Evolutionary conservation across 23 tunicate genomes (phyloP).

Genomic region (Trididemnum nubilum): DNA sequence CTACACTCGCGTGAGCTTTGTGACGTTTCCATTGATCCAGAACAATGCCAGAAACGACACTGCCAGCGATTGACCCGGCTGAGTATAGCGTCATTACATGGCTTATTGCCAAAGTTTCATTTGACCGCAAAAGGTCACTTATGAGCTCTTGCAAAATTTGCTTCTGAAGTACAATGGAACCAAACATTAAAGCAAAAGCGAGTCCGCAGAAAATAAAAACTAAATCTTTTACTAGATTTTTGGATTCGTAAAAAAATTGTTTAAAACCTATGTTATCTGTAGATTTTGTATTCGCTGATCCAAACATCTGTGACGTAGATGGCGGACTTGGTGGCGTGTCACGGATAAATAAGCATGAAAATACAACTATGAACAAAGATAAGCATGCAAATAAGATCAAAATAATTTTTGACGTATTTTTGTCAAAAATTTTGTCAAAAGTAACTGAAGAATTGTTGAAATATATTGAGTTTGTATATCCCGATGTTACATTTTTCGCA

Average conservation of each 20-base stretch:
- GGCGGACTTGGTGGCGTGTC: not conserved
- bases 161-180: not conserved
- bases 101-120: not conserved
- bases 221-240: not conserved
- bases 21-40: not conserved
- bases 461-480: constrained; percentile 56
- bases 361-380: not conserved
- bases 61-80: not conserved
- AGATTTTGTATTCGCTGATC: not conserved
- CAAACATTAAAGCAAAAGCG: not conserved
- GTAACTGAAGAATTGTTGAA: not conserved
- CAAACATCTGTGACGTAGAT: not conserved
- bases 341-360: not conserved
- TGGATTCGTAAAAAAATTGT: not conserved
- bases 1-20: not conserved
- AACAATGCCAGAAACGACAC: constrained; percentile 7
- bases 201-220: not conserved
- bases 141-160: not conserved
- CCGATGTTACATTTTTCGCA: constrained; percentile 58
- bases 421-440: not conserved
- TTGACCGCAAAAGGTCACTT: not conserved
- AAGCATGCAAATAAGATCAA: not conserved
- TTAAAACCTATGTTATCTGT: not conserved
- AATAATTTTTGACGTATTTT: not conserved
- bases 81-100: not conserved